A percentile compares a stretch with the other conserved stretches of the same genome.
Conservation (phyloP, 2,113 vertebrate genomes). For the Thamnaconus septentrionalis region DNA sequence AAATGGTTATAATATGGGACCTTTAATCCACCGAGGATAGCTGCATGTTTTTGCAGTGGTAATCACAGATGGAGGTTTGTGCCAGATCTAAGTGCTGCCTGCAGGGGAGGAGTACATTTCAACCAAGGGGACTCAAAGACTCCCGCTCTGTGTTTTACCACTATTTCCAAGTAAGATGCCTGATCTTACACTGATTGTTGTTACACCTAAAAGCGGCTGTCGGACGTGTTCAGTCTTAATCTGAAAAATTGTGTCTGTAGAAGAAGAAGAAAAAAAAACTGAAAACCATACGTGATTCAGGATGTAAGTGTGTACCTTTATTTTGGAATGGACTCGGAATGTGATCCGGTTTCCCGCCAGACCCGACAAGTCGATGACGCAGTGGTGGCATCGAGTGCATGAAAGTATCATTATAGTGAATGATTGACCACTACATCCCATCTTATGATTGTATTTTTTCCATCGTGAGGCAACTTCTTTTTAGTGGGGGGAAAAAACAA, state of each 20-base stretch:
- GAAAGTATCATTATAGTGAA: constrained; percentile 39
- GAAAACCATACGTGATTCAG: constrained; percentile 6
- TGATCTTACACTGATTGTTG: constrained; percentile 7
- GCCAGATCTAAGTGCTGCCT: background rate
- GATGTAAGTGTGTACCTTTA: constrained; percentile 4
- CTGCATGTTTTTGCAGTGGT: too few species aligned
- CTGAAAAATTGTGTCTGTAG: constrained; percentile 27
- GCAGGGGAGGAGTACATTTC: constrained; percentile 22
- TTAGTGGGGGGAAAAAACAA: constrained; percentile 24
- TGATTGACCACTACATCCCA: constrained; percentile 50
- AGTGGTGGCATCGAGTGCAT: background rate
- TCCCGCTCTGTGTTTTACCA: constrained; percentile 7
- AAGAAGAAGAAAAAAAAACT: background rate
- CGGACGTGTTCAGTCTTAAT: too few species aligned
- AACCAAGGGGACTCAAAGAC: background rate
- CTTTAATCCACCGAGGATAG: too few species aligned
- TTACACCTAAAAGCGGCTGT: too few species aligned
- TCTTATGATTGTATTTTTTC: constrained; percentile 66
- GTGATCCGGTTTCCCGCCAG: constrained; percentile 19
- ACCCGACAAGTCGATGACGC: constrained; percentile 17
- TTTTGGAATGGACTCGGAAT: constrained; percentile 29
- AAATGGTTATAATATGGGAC: too few species aligned
- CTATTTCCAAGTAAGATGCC: constrained; percentile 26
- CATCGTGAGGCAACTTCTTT: constrained; percentile 47
- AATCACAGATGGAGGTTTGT: too few species aligned